Base-by-base conservation (phyloP, 2,797 vertebrate species). In the Poecilia gillii region DNA sequence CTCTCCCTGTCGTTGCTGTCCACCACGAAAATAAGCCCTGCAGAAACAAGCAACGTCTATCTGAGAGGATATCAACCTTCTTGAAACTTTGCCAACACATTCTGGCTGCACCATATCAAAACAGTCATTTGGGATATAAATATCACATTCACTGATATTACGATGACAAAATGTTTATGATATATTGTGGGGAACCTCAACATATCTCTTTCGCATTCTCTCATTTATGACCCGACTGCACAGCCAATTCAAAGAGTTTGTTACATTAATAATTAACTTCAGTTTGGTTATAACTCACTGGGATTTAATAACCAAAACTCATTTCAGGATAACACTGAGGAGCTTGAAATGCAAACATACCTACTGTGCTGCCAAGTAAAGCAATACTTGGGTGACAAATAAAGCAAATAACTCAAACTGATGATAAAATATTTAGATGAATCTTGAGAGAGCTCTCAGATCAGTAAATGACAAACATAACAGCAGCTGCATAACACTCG, bases 21-120 rank as follows among this genome's bases (percentile, higher is more conserved):
- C 79, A 97, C 96, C 88, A 97, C 96, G 14, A 98, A 97, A 89
- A 98, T 97, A 73, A 97, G 94, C 79, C 96, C 96, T 97, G 90
- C 23, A 64, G 6, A 74, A 33, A 74, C 0, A 75, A 46, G 82
- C 0, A 12, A 45, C 3, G 1, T n/a, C n/a, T 6, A 71, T n/a
- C 68, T 45, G 41, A 45, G 68, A 25, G 16, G 12, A 41, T 25
- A 41, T 23, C 36, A 9, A 43, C 20, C 20, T 23, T 25, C 11
- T n/a, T 28, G 23, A 45, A 71, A 71, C 39, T 28, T 6, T 71
- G 23, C 39, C 68, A 43, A 71, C 36, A 45, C 39, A 39, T 66
- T 23, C 8, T 13, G 57, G n/a, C 28, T 14, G 13, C 25, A 31
- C 25, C 13, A 16, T n/a, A n/a, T 55, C 9, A 55, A 62, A 62